Base-by-base conservation (phyloP, 1,140 invertebrate genomes). In the Drosophila pallidifrons region DNA sequence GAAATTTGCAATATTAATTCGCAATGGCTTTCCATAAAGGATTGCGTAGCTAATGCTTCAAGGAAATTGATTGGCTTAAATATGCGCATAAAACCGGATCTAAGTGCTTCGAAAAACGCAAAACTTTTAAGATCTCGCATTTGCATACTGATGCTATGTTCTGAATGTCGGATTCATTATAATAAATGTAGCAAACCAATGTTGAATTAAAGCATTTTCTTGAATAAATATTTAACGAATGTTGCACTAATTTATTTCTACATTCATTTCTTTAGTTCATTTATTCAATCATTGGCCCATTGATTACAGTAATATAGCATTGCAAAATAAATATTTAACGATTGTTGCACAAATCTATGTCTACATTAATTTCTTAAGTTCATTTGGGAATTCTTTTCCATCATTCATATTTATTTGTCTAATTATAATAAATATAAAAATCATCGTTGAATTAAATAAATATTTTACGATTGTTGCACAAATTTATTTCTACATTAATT, bases 41-140 rank as follows among this genome's bases (percentile, higher is more conserved):
- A 81, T 74, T 71, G 20, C 20, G 20, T 35, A 51, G 45, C 30
- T 57, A 75, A 70, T 75, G 49, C 58, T 38, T 35, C 49, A 49
- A 45, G 15, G 8, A 75, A 64, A 59, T 63, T 63, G 35, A 73
- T 51, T 66, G 57, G 49, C 65, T 82, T 60, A 75, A 82, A 71
- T 82, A 82, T 82, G 80, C 80, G 75, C 80, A 82, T 82, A 82
- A 82, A 82, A 57, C 65, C 75, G 70, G 64, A 78, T 28, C 16
- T 58, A 25, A 38, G 35, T 38, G 35, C 28, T n/a, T 10, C 38
- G 20, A 25, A 30, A n/a, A 60, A 20, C 20, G 35, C 25, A 54
- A 30, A 41, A 32, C 55, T 28, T 10, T 38, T 41, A 7, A 49
- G 47, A 52, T 13, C 20, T 64, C 45, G 35, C 16, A 64, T 64